phyloP scores from a whole-genome alignment of 2,113 vertebrate species.

The Clarias macrocephalus region DNA sequence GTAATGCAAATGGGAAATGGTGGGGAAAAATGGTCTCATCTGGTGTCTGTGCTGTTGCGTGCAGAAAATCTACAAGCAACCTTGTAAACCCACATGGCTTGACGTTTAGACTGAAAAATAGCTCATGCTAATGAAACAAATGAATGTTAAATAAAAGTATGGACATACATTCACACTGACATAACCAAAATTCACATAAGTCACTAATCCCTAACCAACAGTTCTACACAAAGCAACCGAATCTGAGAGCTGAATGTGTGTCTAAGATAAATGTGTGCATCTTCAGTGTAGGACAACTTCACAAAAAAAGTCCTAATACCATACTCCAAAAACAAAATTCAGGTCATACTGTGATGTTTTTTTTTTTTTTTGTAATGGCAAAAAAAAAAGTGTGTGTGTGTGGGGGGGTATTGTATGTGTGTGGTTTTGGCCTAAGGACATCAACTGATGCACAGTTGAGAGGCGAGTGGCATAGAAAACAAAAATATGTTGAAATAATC shows the following conservation, averaged over 20 bases:
- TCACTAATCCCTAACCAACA: constrained; percentile 28
- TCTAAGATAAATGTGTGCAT: constrained; percentile 12
- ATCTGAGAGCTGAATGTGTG: constrained; percentile 5
- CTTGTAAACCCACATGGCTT: neutral
- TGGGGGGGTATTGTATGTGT: no score
- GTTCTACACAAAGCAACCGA: constrained; percentile 37
- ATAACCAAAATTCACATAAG: constrained; percentile 47
- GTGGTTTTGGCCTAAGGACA: constrained; percentile 17
- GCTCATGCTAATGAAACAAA: constrained; percentile 10
- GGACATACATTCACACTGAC: constrained; percentile 50
- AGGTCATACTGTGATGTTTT: neutral
- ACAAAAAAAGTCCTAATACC: constrained; percentile 25
- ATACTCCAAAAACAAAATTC: neutral
- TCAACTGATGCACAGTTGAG: neutral
- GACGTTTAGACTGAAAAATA: constrained; percentile 15
- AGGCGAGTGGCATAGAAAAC: constrained; percentile 23
- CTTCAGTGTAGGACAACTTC: constrained; percentile 16
- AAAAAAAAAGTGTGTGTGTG: no score
- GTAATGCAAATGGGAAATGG: neutral
- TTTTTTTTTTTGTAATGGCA: neutral
- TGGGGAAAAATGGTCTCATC: neutral
- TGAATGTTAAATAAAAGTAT: constrained; percentile 39
- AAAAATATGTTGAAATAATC: constrained; percentile 11
- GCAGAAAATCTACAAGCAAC: neutral
- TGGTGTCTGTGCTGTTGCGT: neutral